A percentile compares a stretch with the other conserved stretches of the same genome.
phyloP scores from a whole-genome alignment of 2,797 vertebrate genomes.

The Enteromius treurensis region DNA sequence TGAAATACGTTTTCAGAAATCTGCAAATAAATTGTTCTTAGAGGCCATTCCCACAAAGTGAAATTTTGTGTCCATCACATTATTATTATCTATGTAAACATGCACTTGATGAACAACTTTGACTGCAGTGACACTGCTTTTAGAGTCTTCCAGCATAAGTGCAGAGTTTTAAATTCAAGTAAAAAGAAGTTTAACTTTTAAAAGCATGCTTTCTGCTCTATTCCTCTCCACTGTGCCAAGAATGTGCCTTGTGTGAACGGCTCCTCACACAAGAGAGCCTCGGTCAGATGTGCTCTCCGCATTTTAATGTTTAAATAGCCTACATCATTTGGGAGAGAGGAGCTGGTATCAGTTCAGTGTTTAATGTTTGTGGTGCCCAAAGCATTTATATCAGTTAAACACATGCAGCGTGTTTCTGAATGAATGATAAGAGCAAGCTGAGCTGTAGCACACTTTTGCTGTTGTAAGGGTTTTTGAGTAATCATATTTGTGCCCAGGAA shows the following conservation, averaged over 20 bases:
- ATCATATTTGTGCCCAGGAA: constrained; percentile 7
- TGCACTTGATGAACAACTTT: background rate
- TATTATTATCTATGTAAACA: background rate
- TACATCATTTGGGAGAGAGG: background rate
- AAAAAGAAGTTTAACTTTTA: background rate
- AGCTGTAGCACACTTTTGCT: background rate
- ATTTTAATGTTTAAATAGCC: constrained; percentile 8
- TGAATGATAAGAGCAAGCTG: background rate
- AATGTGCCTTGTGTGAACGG: background rate
- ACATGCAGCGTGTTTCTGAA: background rate
- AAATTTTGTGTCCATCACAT: background rate
- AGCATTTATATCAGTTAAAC: constrained; percentile 27
- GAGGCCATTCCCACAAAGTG: background rate
- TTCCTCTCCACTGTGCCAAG: background rate
- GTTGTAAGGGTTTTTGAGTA: background rate
- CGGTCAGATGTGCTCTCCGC: background rate
- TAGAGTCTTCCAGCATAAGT: background rate
- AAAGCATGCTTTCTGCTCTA: background rate
- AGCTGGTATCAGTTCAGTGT: background rate
- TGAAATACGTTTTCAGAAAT: background rate
- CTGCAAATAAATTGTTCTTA: background rate
- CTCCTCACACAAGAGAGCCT: constrained; percentile 6
- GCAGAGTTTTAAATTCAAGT: background rate
- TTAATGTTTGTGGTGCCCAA: background rate
- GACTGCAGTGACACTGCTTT: background rate